Percentiles rank a stretch among this genome's conserved stretches.
Evolutionary conservation across 2,797 vertebrate species (phyloP).

Genomic region (Lagodon rhomboides): DNA sequence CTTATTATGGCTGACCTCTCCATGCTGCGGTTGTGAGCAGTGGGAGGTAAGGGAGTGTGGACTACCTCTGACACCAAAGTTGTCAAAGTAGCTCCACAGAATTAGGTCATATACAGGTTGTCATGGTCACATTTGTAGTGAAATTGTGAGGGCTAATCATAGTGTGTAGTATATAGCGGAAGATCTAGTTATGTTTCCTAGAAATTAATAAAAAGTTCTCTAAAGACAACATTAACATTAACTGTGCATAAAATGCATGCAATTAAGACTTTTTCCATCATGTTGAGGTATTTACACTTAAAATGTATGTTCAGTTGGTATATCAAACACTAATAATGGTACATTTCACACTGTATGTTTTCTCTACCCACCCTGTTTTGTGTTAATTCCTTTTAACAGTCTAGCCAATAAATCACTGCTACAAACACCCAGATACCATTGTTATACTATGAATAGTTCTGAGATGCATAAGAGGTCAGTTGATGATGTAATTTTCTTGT

Average conservation of each 20-base stretch:
- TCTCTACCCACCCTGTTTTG: neutral
- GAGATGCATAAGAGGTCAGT: conserved; percentile 27
- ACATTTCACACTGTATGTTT: neutral
- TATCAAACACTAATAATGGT: neutral
- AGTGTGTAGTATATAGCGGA: neutral
- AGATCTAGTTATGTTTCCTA: neutral
- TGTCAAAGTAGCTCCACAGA: conserved; percentile 17
- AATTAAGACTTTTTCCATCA: neutral
- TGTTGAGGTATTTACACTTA: neutral
- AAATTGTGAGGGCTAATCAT: neutral
- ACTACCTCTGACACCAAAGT: conserved; percentile 26
- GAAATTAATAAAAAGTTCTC: neutral
- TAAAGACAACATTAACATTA: neutral
- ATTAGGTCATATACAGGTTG: conserved; percentile 18
- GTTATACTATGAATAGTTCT: conserved; percentile 30
- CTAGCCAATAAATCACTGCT: conserved; percentile 1
- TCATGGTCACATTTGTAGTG: neutral
- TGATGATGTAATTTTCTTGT: conserved; percentile 48
- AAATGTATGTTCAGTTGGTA: neutral
- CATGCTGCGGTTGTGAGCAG: conserved; percentile 18
- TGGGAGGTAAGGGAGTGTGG: conserved; percentile 24
- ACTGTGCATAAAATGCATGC: neutral
- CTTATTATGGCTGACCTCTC: conserved; percentile 45
- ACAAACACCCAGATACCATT: conserved; percentile 25
- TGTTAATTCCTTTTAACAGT: neutral